Base-by-base conservation (phyloP, 2,888 invertebrate genomes). In the Ariolimax columbianus region DNA sequence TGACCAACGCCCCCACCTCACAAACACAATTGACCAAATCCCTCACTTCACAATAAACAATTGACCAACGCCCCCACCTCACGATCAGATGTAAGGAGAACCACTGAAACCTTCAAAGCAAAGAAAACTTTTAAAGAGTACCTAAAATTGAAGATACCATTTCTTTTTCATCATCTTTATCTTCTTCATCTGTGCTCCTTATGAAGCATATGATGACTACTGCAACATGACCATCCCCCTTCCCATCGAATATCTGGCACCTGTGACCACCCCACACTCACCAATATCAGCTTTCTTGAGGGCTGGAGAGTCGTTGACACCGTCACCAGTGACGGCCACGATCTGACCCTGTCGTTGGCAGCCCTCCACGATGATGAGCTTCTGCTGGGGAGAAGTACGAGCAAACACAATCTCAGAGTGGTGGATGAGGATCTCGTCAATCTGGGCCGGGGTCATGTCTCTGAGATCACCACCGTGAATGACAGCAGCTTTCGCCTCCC, bases 331-430 rank as follows among this genome's bases (percentile, higher is more conserved):
- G 0, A 97, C 97, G 23, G 97, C 97, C 83, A 97, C 97, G 89
- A 97, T 96, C 86, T 96, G 96, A 36, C 96, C 96, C 78, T 96
- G 95, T 79, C 96, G 95, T 93, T 97, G 97, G 92, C 97, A 97
- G 73, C 97, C 97, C 94, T 97, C 97, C 2, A 96, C 96, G 90
- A 96, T 96, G 90, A 95, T 95, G 95, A 98, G 95, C 95, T 98
- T 98, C 95, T 98, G 98, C 94, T 94, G 94, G 33, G 98, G 98
- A 77, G 98, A 98, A 36, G 98, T 98, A 93, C 98, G 97, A 89
- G 98, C 98, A 95, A 98, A 98, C 91, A 98, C 98, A 94, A 98
- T 98, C 95, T 98, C 98, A 85, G 97, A 97, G 95, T 98, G 98
- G 95, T 97, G 95, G 95, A 97, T 96, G 90, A 99, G 96, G 92